Conservation (phyloP, 2,113 vertebrate genomes). For the Neodon shergylaensis region DNA sequence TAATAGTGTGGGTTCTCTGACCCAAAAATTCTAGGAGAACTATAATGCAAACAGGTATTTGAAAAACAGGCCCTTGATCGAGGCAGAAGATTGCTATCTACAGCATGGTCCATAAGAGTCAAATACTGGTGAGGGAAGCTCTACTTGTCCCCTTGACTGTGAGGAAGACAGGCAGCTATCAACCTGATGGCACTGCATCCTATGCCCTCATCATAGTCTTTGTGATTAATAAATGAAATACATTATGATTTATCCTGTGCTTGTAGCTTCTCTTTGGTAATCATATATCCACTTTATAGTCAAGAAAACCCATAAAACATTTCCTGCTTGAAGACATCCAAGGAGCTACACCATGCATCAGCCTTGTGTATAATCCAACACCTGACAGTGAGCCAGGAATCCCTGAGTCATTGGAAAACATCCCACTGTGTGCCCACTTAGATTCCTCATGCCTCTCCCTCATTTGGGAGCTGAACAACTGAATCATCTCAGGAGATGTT, state of each 20-base stretch:
- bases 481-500: too few relatives aligned
- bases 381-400: background rate
- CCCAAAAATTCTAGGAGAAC: background rate
- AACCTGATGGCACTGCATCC: background rate
- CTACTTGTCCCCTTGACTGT: too few relatives aligned
- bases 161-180: too few relatives aligned
- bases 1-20: background rate
- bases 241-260: too few relatives aligned
- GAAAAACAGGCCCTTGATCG: too few relatives aligned
- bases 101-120: rapidly evolving
- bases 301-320: background rate
- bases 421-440: too few relatives aligned
- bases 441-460: background rate
- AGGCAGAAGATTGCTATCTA: background rate
- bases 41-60: background rate
- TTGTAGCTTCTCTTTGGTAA: background rate
- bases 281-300: background rate
- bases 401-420: background rate
- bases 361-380: background rate
- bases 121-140: background rate
- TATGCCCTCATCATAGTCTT: background rate
- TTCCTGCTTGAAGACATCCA: background rate
- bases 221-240: background rate
- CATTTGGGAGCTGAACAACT: background rate
- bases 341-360: background rate